A percentile compares a stretch with the other conserved stretches of the same genome.
Evolutionary conservation across 2,113 vertebrate species (phyloP).

Genomic region (Chunga burmeisteri): DNA sequence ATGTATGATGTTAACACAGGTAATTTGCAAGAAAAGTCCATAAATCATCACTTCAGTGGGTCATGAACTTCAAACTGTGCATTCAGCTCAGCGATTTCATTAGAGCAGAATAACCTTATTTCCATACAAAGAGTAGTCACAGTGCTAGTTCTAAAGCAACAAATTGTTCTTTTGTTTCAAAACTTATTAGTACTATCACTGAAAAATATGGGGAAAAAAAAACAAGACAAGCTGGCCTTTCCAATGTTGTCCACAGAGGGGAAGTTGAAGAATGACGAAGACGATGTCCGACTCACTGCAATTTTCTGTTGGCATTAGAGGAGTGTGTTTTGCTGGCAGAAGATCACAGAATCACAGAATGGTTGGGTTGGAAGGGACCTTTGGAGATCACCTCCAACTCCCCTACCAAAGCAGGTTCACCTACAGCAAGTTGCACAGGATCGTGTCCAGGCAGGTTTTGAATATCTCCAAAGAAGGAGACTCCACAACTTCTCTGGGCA

Average conservation of each 20-base stretch:
- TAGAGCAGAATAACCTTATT: conserved; percentile 50
- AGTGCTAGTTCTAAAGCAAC: conserved; percentile 40
- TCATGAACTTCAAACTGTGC: conserved; percentile 47
- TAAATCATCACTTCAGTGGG: conserved; percentile 27
- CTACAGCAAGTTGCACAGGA: too few species aligned
- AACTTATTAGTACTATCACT: not conserved
- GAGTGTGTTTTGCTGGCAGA: not conserved
- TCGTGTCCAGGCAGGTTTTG: too few species aligned
- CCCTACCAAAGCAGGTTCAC: too few species aligned
- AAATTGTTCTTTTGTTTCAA: conserved; percentile 33
- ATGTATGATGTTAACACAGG: not conserved
- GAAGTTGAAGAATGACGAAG: not conserved
- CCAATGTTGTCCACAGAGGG: not conserved
- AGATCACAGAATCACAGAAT: not conserved
- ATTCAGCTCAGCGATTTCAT: conserved; percentile 45
- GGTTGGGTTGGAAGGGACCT: too few species aligned
- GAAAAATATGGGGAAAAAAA: not conserved
- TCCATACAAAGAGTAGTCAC: conserved; percentile 36
- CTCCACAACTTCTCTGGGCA: too few species aligned
- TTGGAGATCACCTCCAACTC: too few species aligned
- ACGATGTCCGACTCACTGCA: not conserved
- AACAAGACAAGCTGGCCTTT: not conserved
- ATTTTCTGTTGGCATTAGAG: not conserved
- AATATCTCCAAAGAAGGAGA: too few species aligned
- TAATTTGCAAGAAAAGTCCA: conserved; percentile 18